Conservation (phyloP, 2,888 invertebrate species). For the Cordilura impudica region DNA sequence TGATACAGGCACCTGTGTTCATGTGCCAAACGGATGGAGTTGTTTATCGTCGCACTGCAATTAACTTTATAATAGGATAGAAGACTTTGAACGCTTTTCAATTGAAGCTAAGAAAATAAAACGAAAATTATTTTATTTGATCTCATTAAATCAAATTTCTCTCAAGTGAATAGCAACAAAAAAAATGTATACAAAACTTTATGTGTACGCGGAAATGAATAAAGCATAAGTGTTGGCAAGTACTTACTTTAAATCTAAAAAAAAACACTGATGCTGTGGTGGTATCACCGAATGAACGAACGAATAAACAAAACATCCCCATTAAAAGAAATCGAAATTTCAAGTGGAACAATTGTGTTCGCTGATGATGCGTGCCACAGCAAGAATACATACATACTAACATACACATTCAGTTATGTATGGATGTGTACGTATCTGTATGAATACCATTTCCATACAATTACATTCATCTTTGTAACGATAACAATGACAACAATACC, state of each 20-base stretch:
- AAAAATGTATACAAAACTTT: conserved; percentile 9
- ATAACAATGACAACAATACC: conserved; percentile 54
- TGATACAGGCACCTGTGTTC: conserved; percentile 58
- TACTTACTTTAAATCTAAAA: conserved; percentile 48
- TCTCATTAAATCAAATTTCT: conserved; percentile 49
- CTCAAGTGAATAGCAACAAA: conserved; percentile 4
- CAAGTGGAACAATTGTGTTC: conserved; percentile 46
- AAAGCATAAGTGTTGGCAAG: conserved; percentile 57
- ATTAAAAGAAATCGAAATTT: conserved; percentile 2
- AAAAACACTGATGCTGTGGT: not conserved
- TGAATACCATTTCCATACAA: conserved; percentile 57
- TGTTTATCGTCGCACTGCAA: conserved; percentile 59
- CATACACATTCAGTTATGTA: conserved; percentile 20
- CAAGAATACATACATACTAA: conserved; percentile 5
- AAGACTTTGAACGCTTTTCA: conserved; percentile 59
- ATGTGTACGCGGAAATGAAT: conserved; percentile 41
- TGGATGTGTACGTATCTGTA: not conserved
- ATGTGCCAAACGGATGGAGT: conserved; percentile 8
- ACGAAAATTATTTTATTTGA: conserved; percentile 59
- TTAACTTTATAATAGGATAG: conserved; percentile 62
- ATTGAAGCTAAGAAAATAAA: conserved; percentile 45
- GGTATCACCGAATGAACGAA: not conserved
- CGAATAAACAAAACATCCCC: conserved; percentile 1
- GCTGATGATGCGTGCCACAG: conserved; percentile 50
- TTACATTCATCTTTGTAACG: conserved; percentile 56